Evolutionary conservation across 2,888 invertebrate species (phyloP).

Genomic region (Macrophya alboannulata): DNA sequence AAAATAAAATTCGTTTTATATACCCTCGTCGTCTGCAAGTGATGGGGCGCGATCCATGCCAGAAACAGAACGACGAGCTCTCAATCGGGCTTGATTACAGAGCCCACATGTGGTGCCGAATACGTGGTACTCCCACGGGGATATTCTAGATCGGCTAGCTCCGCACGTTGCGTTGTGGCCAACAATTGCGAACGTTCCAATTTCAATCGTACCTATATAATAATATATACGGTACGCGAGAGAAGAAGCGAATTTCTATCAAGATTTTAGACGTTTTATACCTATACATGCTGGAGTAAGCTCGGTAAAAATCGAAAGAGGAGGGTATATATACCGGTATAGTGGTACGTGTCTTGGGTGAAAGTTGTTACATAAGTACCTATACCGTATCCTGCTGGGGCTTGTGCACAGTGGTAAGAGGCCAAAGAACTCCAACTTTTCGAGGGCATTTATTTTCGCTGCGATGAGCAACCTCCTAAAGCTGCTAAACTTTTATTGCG

Average conservation of each 20-base stretch:
- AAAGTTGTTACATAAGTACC: slow-evolving; percentile 12
- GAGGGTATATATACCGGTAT: not conserved
- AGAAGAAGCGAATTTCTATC: slow-evolving; percentile 11
- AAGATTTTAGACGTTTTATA: not conserved
- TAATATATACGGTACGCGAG: not conserved
- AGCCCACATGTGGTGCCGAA: slow-evolving; percentile 48
- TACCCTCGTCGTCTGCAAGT: slow-evolving; percentile 24
- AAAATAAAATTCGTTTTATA: slow-evolving; percentile 19
- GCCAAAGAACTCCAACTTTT: slow-evolving; percentile 29
- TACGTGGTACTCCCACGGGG: slow-evolving; percentile 38
- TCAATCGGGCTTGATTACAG: slow-evolving; percentile 52
- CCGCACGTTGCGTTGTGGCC: not conserved
- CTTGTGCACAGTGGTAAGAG: not conserved
- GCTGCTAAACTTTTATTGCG: slow-evolving; percentile 49
- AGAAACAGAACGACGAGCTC: slow-evolving; percentile 38
- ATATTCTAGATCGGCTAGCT: slow-evolving; percentile 15
- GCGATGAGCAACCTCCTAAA: slow-evolving; percentile 43
- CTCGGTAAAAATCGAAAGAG: slow-evolving; percentile 10
- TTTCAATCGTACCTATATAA: slow-evolving; percentile 6
- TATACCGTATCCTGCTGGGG: not conserved
- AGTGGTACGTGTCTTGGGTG: slow-evolving; percentile 5
- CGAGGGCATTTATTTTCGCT: slow-evolving; percentile 41
- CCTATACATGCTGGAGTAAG: not conserved
- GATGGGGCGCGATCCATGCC: slow-evolving; percentile 31
- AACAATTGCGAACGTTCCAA: slow-evolving; percentile 34